These are phyloP conservation scores for Clarias laeviceps DNA, from an alignment of 2,797 vertebrate genomes.

Conservation along the genomic window DNA sequence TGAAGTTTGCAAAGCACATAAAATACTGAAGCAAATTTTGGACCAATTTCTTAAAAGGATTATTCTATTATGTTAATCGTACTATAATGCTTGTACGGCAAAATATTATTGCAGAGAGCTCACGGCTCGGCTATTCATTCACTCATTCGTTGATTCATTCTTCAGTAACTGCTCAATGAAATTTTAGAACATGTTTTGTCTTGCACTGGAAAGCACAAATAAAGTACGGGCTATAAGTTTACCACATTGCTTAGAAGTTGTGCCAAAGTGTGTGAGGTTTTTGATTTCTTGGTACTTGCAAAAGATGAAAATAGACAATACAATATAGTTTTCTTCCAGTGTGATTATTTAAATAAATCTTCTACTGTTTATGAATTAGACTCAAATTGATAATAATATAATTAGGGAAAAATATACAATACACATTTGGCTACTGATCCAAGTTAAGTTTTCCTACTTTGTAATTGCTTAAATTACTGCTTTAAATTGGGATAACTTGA, in stretches of 20 bases:
- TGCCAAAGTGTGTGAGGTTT: background rate
- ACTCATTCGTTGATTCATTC: background rate
- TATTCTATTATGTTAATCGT: background rate
- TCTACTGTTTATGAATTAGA: background rate
- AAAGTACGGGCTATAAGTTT: background rate
- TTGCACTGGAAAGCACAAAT: constrained; percentile 8
- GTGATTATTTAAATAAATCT: background rate
- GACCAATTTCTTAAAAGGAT: background rate
- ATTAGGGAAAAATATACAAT: background rate
- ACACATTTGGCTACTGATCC: background rate
- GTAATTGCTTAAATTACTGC: background rate
- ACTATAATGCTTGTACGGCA: background rate
- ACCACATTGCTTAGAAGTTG: background rate
- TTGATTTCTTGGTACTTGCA: background rate
- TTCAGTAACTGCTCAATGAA: background rate
- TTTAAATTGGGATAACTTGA: constrained; percentile 2
- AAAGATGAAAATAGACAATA: background rate
- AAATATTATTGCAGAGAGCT: background rate
- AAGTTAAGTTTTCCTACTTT: constrained; percentile 14
- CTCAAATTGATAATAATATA: no score
- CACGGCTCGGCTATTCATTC: background rate
- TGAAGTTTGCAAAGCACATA: background rate
- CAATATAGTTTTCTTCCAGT: background rate
- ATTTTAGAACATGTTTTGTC: constrained; percentile 23
- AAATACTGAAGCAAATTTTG: background rate